These are phyloP conservation scores for Troglohyphantes excavatus DNA, from an alignment of 2,888 invertebrate genomes.

Conservation along the genomic window DNA sequence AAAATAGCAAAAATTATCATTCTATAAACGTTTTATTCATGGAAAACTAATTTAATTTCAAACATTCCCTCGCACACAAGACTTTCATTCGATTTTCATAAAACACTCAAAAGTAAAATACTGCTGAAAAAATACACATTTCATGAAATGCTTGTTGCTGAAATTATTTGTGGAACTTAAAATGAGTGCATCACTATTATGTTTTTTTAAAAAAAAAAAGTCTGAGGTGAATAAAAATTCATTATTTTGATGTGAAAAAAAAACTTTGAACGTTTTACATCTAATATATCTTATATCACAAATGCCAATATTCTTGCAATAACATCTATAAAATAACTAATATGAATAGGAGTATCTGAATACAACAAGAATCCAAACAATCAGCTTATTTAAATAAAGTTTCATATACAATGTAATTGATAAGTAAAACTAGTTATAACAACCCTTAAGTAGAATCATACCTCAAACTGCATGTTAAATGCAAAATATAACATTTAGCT, in stretches of 20 bases:
- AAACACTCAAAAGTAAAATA: not conserved
- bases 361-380: too few relatives aligned
- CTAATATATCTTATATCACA: not conserved
- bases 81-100: not conserved
- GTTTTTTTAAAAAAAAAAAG: not conserved
- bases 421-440: too few relatives aligned
- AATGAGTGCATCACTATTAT: not conserved
- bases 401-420: too few relatives aligned
- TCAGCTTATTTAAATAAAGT: too few relatives aligned
- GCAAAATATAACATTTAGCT: too few relatives aligned
- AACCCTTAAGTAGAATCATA: too few relatives aligned
- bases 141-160: not conserved
- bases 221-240: not conserved
- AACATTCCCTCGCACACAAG: conserved; percentile 3
- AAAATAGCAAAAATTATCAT: too few relatives aligned
- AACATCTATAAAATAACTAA: too few relatives aligned
- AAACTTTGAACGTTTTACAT: not conserved
- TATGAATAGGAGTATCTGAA: too few relatives aligned
- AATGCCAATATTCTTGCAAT: not conserved
- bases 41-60: not conserved
- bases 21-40: too few relatives aligned
- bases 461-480: too few relatives aligned
- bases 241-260: not conserved
- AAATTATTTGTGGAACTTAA: not conserved
- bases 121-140: not conserved